Evolutionary conservation across 92 coral and sea anemone genomes (phyloP).

Genomic region (Diadumene lineata): DNA sequence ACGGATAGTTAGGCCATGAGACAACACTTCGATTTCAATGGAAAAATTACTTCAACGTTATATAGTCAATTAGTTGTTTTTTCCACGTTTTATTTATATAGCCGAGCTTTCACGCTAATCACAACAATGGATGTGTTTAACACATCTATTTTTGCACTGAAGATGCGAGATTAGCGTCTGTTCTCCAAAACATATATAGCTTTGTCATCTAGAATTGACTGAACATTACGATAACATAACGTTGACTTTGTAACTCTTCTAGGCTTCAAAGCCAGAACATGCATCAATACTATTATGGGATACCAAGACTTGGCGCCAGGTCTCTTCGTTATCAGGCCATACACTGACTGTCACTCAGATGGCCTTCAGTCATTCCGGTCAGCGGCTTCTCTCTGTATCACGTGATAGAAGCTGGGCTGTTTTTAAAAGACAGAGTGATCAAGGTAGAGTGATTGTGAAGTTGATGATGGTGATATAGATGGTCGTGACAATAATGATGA

Average conservation of each 20-base stretch:
- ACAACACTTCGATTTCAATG: no score
- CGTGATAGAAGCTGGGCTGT: conserved; percentile 96
- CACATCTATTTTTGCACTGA: no score
- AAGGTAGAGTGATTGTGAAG: background rate
- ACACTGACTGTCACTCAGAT: conserved; percentile 93
- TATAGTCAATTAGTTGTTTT: no score
- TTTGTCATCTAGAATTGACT: no score
- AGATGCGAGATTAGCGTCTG: no score
- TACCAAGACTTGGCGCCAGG: conserved; percentile 82
- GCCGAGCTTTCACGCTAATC: no score
- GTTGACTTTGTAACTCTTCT: background rate
- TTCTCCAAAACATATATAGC: no score
- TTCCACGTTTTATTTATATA: no score
- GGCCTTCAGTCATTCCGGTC: conserved; percentile 87
- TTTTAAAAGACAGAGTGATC: conserved; percentile 56
- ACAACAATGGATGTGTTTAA: background rate
- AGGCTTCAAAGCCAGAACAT: conserved; percentile 97
- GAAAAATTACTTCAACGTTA: no score
- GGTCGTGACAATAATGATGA: background rate
- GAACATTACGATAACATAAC: background rate
- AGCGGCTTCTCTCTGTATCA: conserved; percentile 93
- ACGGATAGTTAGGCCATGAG: no score
- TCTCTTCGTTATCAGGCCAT: conserved; percentile 74
- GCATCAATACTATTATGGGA: conserved; percentile 91
- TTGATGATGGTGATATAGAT: background rate